phyloP scores from a whole-genome alignment of 2,113 vertebrate species.

The Bagarius yarrelli region DNA sequence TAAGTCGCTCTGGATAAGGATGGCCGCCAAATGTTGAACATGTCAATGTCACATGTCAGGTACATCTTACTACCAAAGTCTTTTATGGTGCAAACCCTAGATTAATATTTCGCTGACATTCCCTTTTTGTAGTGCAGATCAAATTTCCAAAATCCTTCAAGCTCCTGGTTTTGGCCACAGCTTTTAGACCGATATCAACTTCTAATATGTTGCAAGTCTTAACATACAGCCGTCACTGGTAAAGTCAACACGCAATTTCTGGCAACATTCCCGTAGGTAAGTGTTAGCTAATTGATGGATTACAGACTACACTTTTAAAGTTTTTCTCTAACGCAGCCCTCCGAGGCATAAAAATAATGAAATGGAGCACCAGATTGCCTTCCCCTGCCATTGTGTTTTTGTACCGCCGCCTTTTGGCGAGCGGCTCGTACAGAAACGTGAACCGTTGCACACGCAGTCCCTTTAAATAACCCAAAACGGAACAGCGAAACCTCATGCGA shows the following conservation, averaged over 20 bases:
- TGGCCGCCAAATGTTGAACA: too few relatives aligned
- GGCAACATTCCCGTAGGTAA: neutral
- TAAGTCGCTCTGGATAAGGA: too few relatives aligned
- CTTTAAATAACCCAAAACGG: slow-evolving; percentile 40
- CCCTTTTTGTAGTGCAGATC: neutral
- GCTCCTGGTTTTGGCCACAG: neutral
- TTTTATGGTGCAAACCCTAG: neutral
- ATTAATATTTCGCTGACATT: slow-evolving; percentile 10
- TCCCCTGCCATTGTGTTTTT: neutral
- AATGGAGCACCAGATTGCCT: neutral
- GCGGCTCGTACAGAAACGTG: slow-evolving; percentile 12
- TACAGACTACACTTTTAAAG: slow-evolving; percentile 24
- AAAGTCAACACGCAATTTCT: neutral
- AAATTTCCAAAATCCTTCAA: neutral
- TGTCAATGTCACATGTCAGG: too few relatives aligned
- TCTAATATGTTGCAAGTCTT: neutral
- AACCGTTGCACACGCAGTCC: slow-evolving; percentile 29
- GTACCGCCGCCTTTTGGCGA: neutral
- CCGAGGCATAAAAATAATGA: slow-evolving; percentile 15
- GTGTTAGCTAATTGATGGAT: slow-evolving; percentile 43
- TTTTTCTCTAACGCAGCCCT: slow-evolving; percentile 7
- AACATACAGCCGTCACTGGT: neutral
- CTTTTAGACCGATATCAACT: neutral
- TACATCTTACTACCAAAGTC: neutral
- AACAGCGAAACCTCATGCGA: slow-evolving; percentile 35